Base-by-base conservation (phyloP, 2,797 vertebrate species). In the Acipenser oxyrinchus region DNA sequence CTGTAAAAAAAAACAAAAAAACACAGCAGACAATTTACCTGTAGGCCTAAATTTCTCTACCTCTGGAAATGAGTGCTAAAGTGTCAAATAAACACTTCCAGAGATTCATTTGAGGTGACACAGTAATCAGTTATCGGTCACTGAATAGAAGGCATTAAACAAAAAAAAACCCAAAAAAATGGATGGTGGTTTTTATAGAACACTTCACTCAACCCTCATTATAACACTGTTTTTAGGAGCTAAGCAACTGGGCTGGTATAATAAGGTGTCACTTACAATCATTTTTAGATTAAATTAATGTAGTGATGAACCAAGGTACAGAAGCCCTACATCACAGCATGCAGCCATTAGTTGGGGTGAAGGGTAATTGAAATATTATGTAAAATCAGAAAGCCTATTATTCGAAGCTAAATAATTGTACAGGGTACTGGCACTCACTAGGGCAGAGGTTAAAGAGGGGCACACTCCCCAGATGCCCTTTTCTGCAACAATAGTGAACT, bases 331-430 rank as follows among this genome's bases (percentile, higher is more conserved):
- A 74, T 71, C 71, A 62, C 60, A 15, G 62, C 49, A 49, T 62
- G 64, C 65, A 18, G 53, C 67, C 69, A 67, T 73, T 77, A 75
- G 59, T 63, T 60, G 49, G 68, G 74, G 53, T 18, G 66, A 23
- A 66, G 72, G 72, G 67, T 74, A 76, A 78, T 74, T 76, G 71
- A 68, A 68, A 74, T 70, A 76, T 76, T 76, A 75, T 75, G 74
- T 74, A 77, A 69, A 74, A 72, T 69, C 69, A 70, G 66, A 70
- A 70, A 48, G 69, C 66, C 69, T 61, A n/a, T 63, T 37, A 37
- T 52, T 66, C 61, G 67, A 68, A 69, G 9, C 55, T 48, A 48
- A 67, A 62, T 62, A 62, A 50, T 60, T 64, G 66, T 65, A 60
- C 67, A 49, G 68, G 65, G 15, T 64, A 67, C 51, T 60, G 62